A percentile compares a stretch with the other conserved stretches of the same genome.
phyloP scores from a whole-genome alignment of 1,140 invertebrate species.

The Aphis gossypii region DNA sequence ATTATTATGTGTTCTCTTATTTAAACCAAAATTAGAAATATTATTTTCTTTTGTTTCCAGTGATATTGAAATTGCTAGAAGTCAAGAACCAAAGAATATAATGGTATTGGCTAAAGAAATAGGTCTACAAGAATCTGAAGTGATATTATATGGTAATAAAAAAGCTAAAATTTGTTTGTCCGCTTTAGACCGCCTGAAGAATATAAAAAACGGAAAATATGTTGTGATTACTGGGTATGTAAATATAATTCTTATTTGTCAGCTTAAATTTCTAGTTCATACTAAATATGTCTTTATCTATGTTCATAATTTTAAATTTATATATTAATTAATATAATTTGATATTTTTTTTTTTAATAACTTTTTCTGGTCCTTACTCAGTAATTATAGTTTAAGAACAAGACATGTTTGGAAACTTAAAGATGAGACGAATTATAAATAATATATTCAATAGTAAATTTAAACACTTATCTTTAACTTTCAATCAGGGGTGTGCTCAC shows the following conservation, averaged over 20 bases:
- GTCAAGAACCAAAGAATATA: conserved; percentile 89
- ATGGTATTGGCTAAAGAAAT: conserved; percentile 81
- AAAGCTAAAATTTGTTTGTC: conserved; percentile 94
- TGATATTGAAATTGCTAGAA: conserved; percentile 88
- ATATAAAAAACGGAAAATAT: conserved; percentile 84
- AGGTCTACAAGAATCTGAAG: conserved; percentile 80
- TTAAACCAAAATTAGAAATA: background rate
- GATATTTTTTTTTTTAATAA: background rate
- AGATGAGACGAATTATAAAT: background rate
- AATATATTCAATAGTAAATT: background rate
- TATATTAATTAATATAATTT: background rate
- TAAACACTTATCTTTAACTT: background rate
- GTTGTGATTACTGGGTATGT: conserved; percentile 91
- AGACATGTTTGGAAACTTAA: background rate
- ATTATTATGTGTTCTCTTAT: background rate
- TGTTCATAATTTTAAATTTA: background rate
- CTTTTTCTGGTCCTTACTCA: background rate
- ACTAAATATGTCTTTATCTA: background rate
- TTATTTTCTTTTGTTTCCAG: conserved; percentile 64
- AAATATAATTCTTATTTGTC: background rate
- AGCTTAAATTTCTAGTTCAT: no score
- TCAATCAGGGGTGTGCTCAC: no score
- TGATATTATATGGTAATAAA: conserved; percentile 89
- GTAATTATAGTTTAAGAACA: background rate
- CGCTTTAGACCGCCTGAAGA: conserved; percentile 78